Evolutionary conservation across 2,797 vertebrate species (phyloP), one percentile per base, ranked within the genome.

Genomic region (Iguana delicatissima): DNA sequence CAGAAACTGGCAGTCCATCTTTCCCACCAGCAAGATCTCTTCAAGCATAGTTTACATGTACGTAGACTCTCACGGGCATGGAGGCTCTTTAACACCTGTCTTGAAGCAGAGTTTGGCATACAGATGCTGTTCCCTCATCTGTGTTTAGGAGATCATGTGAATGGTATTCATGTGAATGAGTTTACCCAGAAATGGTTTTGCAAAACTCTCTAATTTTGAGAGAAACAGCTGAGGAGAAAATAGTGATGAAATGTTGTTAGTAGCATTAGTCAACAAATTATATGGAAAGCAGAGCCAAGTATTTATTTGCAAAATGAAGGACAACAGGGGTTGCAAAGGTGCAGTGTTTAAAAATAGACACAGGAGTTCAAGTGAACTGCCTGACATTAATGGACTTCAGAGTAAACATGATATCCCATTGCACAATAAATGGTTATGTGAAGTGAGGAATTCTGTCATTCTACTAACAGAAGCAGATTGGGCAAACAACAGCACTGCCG

Each of bases 241-340:
- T 67, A 24, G 42, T 73, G 86, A 91, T 77, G 86, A 89, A 94
- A 0, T 89, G 55, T 16, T 88, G 4, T 86, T 92, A 84, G 18
- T 52, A 93, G 91, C 0, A 0, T 85, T 32, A 91, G 88, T 91
- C 92, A 92, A 92, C 62, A 80, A 93, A 88, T 62, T 91, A 92
- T 92, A 80, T 92, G 92, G 90, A 93, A 86, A 82, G 42, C 50
- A 69, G 35, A 80, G 91, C 86, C 88, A 96, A 95, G 67, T 91
- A 94, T 96, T 93, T 90, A 94, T 96, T 92, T 91, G 91, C 93
- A 95, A 95, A 94, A 95, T 96, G 94, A 87, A 95, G 89, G 94
- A 89, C 93, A 80, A 93, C 86, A 94, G 88, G 90, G 84, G 77
- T 94, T 95, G 93, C 90, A 81, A 93, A 95, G 92, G 94, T 90